Percentiles rank a stretch among this genome's conserved stretches.
These are phyloP conservation scores for Bradypodion ventrale DNA, from an alignment of 2,797 vertebrate genomes.

Conservation along the genomic window DNA sequence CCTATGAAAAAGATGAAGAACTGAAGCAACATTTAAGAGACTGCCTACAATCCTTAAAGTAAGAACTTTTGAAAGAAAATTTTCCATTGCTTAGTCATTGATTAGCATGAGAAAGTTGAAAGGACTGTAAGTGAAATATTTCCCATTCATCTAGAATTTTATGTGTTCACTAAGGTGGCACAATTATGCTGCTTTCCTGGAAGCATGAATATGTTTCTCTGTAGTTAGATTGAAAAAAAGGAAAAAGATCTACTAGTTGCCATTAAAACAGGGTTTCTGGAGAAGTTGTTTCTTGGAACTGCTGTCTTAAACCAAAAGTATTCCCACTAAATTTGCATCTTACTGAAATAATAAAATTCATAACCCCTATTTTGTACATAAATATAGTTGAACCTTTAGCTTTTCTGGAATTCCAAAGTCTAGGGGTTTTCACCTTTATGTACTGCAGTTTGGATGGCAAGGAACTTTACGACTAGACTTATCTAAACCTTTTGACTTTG, in stretches of 20 bases:
- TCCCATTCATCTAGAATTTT: slow-evolving; percentile 66
- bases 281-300: background rate
- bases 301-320: background rate
- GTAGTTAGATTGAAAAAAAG: slow-evolving; percentile 61
- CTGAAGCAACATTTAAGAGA: slow-evolving; percentile 87
- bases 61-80: slow-evolving; percentile 71
- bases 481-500: slow-evolving; percentile 20
- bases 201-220: slow-evolving; percentile 68
- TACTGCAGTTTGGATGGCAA: slow-evolving; percentile 24
- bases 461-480: slow-evolving; percentile 33
- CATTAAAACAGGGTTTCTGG: background rate
- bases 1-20: slow-evolving; percentile 91
- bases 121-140: slow-evolving; percentile 70
- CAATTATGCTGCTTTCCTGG: slow-evolving; percentile 66
- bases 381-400: slow-evolving; percentile 2
- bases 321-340: background rate
- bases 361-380: slow-evolving; percentile 19
- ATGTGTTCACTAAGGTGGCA: slow-evolving; percentile 61
- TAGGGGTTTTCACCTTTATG: slow-evolving; percentile 36
- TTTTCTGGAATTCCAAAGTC: background rate
- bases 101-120: slow-evolving; percentile 69
- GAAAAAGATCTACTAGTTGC: background rate
- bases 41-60: slow-evolving; percentile 90
- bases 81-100: slow-evolving; percentile 50
- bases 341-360: background rate